phyloP scores from a whole-genome alignment of 2,797 vertebrate species.

The Pangasius larnaudii region DNA sequence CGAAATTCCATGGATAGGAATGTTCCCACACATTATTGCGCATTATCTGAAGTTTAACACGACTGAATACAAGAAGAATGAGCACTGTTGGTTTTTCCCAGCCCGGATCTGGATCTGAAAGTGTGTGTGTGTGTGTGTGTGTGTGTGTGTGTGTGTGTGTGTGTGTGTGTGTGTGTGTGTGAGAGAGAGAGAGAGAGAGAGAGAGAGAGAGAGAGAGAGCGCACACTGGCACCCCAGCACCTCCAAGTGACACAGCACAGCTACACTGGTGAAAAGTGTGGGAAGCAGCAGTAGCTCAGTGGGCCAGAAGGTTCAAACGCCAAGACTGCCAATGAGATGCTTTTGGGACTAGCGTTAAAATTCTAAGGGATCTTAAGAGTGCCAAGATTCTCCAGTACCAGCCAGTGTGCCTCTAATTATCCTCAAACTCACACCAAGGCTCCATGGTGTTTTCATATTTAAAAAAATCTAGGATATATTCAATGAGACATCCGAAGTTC shows the following conservation, averaged over 20 bases:
- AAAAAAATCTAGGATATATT: background rate
- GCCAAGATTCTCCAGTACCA: background rate
- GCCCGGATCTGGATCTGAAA: slow-evolving; percentile 27
- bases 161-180: background rate
- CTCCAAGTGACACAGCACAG: background rate
- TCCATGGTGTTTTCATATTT: background rate
- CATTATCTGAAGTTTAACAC: slow-evolving; percentile 53
- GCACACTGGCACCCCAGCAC: background rate
- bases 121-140: background rate
- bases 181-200: background rate
- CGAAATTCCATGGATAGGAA: slow-evolving; percentile 42
- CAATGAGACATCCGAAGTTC: background rate
- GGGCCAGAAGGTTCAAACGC: background rate
- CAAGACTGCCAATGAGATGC: background rate
- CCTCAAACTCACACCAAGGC: background rate
- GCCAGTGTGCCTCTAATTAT: background rate
- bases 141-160: background rate
- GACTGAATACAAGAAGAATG: slow-evolving; percentile 28
- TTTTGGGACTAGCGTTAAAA: background rate
- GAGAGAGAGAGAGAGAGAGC: background rate
- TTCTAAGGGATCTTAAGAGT: background rate
- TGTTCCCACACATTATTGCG: slow-evolving; percentile 41
- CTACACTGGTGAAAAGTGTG: background rate
- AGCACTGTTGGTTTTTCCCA: slow-evolving; percentile 39
- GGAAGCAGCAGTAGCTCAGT: slow-evolving; percentile 7